These are phyloP conservation scores for Corythoichthys haematopterus DNA, from an alignment of 2,113 vertebrate genomes.

Conservation along the genomic window DNA sequence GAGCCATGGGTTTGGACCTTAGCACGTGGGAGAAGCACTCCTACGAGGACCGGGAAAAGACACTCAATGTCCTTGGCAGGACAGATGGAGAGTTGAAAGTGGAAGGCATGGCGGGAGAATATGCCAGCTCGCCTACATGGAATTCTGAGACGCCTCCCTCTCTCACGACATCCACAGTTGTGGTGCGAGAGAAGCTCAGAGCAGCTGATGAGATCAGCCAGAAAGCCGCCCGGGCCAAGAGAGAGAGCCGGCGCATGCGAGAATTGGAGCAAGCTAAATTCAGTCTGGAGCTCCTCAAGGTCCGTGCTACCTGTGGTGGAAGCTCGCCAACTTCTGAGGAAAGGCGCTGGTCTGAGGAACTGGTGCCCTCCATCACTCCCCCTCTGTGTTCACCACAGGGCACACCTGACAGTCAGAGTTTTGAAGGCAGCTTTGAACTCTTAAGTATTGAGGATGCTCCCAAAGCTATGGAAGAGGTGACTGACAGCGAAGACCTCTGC, in stretches of 20 bases:
- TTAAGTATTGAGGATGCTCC: slow-evolving; percentile 75
- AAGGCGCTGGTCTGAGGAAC: slow-evolving; percentile 79
- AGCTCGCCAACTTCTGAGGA: slow-evolving; percentile 83
- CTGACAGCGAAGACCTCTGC: slow-evolving; percentile 70
- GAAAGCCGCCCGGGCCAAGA: slow-evolving; percentile 89
- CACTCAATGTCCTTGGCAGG: slow-evolving; percentile 59
- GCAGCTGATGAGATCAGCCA: slow-evolving; percentile 82
- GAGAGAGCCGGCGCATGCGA: slow-evolving; percentile 91
- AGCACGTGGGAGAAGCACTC: slow-evolving; percentile 81
- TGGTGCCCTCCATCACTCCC: slow-evolving; percentile 63
- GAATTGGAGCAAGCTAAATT: slow-evolving; percentile 96
- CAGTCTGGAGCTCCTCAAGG: slow-evolving; percentile 92
- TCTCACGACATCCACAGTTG: slow-evolving; percentile 25
- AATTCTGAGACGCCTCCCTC: slow-evolving; percentile 10
- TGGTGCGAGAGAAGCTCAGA: slow-evolving; percentile 78
- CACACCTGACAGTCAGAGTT: slow-evolving; percentile 90
- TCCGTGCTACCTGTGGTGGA: slow-evolving; percentile 78
- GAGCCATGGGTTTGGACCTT: slow-evolving; percentile 78
- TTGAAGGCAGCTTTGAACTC: slow-evolving; percentile 88
- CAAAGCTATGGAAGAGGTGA: slow-evolving; percentile 59
- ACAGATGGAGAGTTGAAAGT: slow-evolving; percentile 46
- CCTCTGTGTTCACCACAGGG: slow-evolving; percentile 77
- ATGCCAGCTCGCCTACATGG: background rate
- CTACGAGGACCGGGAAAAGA: slow-evolving; percentile 72
- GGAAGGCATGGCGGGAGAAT: slow-evolving; percentile 22